phyloP scores from a whole-genome alignment of 2,797 vertebrate species.

The Hippoglossus hippoglossus region DNA sequence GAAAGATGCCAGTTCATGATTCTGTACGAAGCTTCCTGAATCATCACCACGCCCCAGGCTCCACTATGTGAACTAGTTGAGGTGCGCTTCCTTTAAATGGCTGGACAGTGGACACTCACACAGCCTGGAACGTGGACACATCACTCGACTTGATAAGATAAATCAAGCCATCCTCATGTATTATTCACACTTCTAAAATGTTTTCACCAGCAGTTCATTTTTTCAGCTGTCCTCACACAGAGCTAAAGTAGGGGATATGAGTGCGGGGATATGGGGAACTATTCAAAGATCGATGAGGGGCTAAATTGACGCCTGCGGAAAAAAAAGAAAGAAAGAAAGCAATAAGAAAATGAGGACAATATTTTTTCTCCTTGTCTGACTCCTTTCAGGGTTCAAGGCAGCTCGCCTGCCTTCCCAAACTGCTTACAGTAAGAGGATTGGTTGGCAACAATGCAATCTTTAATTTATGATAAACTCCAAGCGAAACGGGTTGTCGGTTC shows the following conservation, averaged over 20 bases:
- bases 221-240: slow-evolving; percentile 39
- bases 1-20: slow-evolving; percentile 44
- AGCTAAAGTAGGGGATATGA: slow-evolving; percentile 51
- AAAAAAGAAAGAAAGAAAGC: slow-evolving; percentile 6
- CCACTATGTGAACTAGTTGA: slow-evolving; percentile 38
- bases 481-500: slow-evolving; percentile 70
- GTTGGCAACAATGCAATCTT: slow-evolving; percentile 85
- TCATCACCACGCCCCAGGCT: slow-evolving; percentile 47
- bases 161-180: slow-evolving; percentile 65
- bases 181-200: slow-evolving; percentile 59
- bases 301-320: slow-evolving; percentile 49
- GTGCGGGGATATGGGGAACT: slow-evolving; percentile 40
- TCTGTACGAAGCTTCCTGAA: slow-evolving; percentile 48
- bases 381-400: slow-evolving; percentile 80
- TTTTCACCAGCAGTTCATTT: slow-evolving; percentile 53
- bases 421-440: slow-evolving; percentile 89
- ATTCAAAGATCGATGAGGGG: slow-evolving; percentile 62
- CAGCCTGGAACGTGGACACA: slow-evolving; percentile 59
- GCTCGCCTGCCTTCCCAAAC: slow-evolving; percentile 79
- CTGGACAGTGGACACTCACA: slow-evolving; percentile 65
- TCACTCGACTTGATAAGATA: slow-evolving; percentile 62
- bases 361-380: slow-evolving; percentile 60
- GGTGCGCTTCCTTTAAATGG: slow-evolving; percentile 55
- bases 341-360: slow-evolving; percentile 18
- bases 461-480: slow-evolving; percentile 87